Base-by-base conservation (phyloP, 2,113 vertebrate genomes). In the Syngnathus floridae region DNA sequence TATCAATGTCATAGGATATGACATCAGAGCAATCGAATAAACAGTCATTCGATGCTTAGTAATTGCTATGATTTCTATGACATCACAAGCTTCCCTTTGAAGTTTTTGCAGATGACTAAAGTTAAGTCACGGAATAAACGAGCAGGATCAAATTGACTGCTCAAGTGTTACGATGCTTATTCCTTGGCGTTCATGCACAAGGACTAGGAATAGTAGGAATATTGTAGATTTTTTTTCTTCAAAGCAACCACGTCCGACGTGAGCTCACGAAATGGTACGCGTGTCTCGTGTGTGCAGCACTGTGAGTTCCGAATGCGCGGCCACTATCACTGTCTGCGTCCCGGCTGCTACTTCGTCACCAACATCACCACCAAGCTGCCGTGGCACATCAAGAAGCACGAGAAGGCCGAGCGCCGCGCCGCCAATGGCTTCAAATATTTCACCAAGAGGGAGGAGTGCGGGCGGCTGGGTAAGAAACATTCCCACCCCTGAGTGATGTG, bases 321-420 rank as follows among this genome's bases (percentile, higher is more conserved):
- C 35, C 97, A 99, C 87, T 99, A 99, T 89, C 97, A 99, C 90
- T 99, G 97, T 74, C 92, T 98, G 74, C 92, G 95, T 51, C 91
- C 92, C 0, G 93, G 93, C 91, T 99, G 97, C 92, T 94, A 80
- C 88, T 99, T 99, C 0, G 94, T 97, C 82, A 99, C 97, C 66
- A 99, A 99, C 91, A 98, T 99, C 90, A 99, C 96, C 87, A 99
- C 97, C 88, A 99, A 99, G 86, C 92, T 99, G 79, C 97, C 97
- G 1, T 99, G 97, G 97, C 97, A 99, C 17, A 74, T 99, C 74
- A 99, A 99, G 76, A 99, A 99, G 74, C 97, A 99, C 0, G 97
- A 99, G 91, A 99, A 99, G 75, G 97, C 97, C 0, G 97, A 99
- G 87, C 91, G 97, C 19, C 91, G 97, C 5, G 97, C 96, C 0